Evolutionary conservation across 1,140 invertebrate genomes (phyloP).

Genomic region (Neelides sp.): DNA sequence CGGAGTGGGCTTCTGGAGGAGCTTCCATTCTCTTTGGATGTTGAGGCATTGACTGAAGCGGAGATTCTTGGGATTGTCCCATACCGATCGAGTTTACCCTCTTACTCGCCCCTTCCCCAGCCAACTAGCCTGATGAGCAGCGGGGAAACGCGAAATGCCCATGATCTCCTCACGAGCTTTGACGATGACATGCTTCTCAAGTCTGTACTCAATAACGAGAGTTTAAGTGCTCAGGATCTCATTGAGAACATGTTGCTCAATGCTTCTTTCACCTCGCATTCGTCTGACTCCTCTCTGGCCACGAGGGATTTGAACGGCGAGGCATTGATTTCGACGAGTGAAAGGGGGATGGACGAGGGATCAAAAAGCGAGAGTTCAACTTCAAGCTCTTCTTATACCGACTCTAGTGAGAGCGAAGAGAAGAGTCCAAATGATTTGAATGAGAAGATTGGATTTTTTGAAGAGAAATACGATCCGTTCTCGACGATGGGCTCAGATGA

Average conservation of each 20-base stretch:
- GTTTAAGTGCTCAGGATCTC: conserved; percentile 13
- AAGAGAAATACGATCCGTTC: too few species aligned
- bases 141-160: too few species aligned
- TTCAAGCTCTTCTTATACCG: neutral
- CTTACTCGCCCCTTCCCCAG: too few species aligned
- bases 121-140: too few species aligned
- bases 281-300: too few species aligned
- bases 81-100: too few species aligned
- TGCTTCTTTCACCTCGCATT: neutral
- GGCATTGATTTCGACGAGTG: too few species aligned
- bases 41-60: too few species aligned
- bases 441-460: conserved; percentile 7
- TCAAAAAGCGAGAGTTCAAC: neutral
- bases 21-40: conserved; percentile 1
- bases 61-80: too few species aligned
- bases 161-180: neutral
- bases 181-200: conserved; percentile 17
- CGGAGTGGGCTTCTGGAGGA: conserved; percentile 1
- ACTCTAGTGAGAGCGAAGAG: conserved; percentile 2
- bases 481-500: too few species aligned
- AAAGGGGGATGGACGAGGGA: too few species aligned
- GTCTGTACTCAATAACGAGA: conserved; percentile 13
- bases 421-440: neutral
- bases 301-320: too few species aligned
- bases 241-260: neutral